phyloP scores from a whole-genome alignment of 2,888 invertebrate genomes.

The Phasia obesa region DNA sequence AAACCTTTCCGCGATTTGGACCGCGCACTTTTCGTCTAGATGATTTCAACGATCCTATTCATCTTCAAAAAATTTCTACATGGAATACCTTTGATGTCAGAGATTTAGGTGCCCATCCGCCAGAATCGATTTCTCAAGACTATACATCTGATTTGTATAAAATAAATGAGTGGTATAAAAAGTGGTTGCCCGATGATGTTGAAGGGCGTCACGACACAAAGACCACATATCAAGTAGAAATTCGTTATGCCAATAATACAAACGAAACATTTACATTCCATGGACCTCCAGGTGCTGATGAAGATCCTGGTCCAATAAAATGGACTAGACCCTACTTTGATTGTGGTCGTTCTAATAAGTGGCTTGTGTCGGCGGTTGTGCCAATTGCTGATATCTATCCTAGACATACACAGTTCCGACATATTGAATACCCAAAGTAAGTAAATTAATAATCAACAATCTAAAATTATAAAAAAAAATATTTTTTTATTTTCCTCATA shows the following conservation, averaged over 20 bases:
- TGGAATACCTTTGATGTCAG: slow-evolving; percentile 94
- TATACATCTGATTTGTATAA: slow-evolving; percentile 95
- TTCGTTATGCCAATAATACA: slow-evolving; percentile 95
- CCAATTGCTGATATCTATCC: slow-evolving; percentile 98
- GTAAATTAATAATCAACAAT: slow-evolving; percentile 76
- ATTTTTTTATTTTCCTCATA: neutral
- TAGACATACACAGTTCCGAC: slow-evolving; percentile 94
- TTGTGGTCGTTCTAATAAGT: slow-evolving; percentile 96
- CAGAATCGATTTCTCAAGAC: slow-evolving; percentile 90
- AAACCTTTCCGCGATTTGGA: slow-evolving; percentile 96
- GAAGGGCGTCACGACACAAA: slow-evolving; percentile 93
- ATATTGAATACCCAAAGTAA: slow-evolving; percentile 96
- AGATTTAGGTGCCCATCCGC: slow-evolving; percentile 93
- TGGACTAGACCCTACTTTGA: slow-evolving; percentile 98
- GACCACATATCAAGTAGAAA: slow-evolving; percentile 96
- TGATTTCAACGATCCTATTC: slow-evolving; percentile 98
- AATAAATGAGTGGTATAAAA: slow-evolving; percentile 96
- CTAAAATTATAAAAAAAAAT: neutral
- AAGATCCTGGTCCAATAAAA: slow-evolving; percentile 94
- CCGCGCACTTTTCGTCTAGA: slow-evolving; percentile 95
- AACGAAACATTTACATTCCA: slow-evolving; percentile 98
- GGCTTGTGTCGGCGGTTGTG: slow-evolving; percentile 96
- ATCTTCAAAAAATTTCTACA: slow-evolving; percentile 96
- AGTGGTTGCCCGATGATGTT: slow-evolving; percentile 95
- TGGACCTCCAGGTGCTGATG: slow-evolving; percentile 95